phyloP scores from a whole-genome alignment of 2,797 vertebrate genomes.

The Trichosurus vulpecula region DNA sequence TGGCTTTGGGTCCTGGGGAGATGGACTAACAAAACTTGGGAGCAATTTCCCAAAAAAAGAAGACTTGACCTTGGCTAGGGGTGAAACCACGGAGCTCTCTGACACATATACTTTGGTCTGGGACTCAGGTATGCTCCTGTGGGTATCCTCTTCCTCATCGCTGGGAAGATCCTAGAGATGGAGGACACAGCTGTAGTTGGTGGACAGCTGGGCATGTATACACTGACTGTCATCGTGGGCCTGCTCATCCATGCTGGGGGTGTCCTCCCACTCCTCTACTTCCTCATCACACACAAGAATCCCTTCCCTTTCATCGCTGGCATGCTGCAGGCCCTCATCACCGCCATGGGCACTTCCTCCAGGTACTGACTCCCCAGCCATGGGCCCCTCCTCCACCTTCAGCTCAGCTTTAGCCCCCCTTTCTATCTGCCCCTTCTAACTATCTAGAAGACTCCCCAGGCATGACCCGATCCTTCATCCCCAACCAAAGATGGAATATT shows the following conservation, averaged over 20 bases:
- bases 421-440: neutral
- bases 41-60: conserved; percentile 10
- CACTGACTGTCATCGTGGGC: conserved; percentile 92
- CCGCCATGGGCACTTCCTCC: conserved; percentile 96
- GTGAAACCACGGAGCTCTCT: neutral
- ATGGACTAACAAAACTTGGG: conserved; percentile 4
- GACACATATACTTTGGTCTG: conserved; percentile 48
- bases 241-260: conserved; percentile 94
- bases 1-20: neutral
- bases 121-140: conserved; percentile 93
- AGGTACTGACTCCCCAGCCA: conserved; percentile 85
- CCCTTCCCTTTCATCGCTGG: conserved; percentile 94
- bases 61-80: neutral
- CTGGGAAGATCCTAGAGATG: conserved; percentile 97
- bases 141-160: conserved; percentile 96
- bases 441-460: neutral
- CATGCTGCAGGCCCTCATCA: conserved; percentile 96
- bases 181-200: conserved; percentile 93
- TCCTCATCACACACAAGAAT: conserved; percentile 93
- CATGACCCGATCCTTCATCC: neutral
- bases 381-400: neutral
- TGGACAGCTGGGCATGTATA: conserved; percentile 97
- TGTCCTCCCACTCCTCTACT: conserved; percentile 94
- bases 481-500: neutral
- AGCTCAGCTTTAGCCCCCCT: neutral